Percentiles rank a stretch among this genome's conserved stretches.
These are phyloP conservation scores for Xenotilapia caudafasciata DNA, from an alignment of 2,113 vertebrate species.

Conservation along the genomic window DNA sequence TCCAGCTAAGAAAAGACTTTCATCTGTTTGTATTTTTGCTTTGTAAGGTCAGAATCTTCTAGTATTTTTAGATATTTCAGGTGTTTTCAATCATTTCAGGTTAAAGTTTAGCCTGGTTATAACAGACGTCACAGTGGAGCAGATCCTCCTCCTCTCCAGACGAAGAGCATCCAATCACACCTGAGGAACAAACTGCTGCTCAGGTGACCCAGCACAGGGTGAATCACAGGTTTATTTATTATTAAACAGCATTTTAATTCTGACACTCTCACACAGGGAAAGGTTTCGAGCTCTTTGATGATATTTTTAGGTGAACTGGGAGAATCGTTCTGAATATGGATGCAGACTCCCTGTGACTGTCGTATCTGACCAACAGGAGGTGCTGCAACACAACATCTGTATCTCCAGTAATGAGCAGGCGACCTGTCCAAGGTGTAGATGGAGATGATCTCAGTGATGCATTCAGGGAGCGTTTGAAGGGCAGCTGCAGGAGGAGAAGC, in stretches of 20 bases:
- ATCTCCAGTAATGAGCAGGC: background rate
- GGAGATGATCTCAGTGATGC: background rate
- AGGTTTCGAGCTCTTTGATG: background rate
- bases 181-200: background rate
- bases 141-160: background rate
- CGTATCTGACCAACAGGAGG: background rate
- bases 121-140: background rate
- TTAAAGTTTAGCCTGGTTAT: fast-evolving
- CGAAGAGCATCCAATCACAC: background rate
- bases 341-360: background rate
- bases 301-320: background rate
- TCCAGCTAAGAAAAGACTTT: background rate
- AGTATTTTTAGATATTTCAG: background rate
- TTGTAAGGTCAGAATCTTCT: background rate
- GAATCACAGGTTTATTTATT: fast-evolving
- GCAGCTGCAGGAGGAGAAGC: background rate
- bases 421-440: background rate
- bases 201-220: fast-evolving
- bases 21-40: fast-evolving
- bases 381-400: background rate
- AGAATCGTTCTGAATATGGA: background rate
- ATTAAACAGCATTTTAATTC: background rate
- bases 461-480: background rate
- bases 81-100: background rate
- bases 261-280: background rate